Evolutionary conservation across 2,888 invertebrate species (phyloP).

Genomic region (Macrosoma leucophasiata): DNA sequence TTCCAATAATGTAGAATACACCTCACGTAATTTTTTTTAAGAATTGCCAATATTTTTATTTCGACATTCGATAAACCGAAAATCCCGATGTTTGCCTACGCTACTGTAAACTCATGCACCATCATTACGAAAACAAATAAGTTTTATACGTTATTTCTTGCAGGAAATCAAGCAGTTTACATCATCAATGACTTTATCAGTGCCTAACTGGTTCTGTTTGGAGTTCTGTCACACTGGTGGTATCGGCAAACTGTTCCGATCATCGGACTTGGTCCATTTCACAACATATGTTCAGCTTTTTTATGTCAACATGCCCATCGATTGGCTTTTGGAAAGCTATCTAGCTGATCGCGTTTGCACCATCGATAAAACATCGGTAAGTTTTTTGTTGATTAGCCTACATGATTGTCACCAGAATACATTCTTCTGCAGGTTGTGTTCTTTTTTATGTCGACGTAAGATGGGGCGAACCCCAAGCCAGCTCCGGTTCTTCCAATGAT

Average conservation of each 20-base stretch:
- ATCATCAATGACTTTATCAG: conserved; percentile 27
- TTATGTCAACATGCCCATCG: conserved; percentile 96
- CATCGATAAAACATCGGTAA: conserved; percentile 82
- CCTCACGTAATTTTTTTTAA: no score
- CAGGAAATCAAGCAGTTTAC: conserved; percentile 53
- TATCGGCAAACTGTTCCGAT: conserved; percentile 96
- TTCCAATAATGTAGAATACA: no score
- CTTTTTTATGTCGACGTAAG: no score
- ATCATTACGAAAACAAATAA: no score
- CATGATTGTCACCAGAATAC: no score
- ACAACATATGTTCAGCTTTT: conserved; percentile 97
- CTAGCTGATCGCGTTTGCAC: conserved; percentile 93
- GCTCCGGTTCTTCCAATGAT: not conserved
- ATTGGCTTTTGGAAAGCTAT: conserved; percentile 95
- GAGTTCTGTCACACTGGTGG: conserved; percentile 97
- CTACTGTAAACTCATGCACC: no score
- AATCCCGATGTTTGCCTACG: not conserved
- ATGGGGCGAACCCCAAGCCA: no score
- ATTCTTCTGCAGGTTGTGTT: no score
- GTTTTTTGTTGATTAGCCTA: no score
- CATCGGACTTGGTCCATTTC: conserved; percentile 88
- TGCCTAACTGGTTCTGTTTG: conserved; percentile 91
- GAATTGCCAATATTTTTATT: no score
- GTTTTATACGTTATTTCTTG: conserved; percentile 16
- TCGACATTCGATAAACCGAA: not conserved